phyloP scores from a whole-genome alignment of 2,888 invertebrate species.

The Drosophila barbarae region DNA sequence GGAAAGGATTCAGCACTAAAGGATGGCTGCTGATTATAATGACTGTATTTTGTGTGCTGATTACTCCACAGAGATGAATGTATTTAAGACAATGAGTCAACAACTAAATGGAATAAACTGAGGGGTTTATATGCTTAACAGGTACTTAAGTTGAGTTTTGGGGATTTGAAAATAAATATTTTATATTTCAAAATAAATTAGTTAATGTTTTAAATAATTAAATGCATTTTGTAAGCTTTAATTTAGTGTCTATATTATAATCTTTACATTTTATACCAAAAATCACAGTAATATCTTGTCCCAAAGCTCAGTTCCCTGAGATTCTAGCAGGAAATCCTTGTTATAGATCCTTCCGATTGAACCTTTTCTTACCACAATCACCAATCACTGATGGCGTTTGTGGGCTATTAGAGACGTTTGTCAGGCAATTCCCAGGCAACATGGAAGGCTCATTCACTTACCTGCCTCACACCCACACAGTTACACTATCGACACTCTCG shows the following conservation, averaged over 20 bases:
- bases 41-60: constrained; percentile 45
- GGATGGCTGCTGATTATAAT: constrained; percentile 41
- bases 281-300: too few species aligned
- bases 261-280: too few species aligned
- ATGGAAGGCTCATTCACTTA: constrained; percentile 35
- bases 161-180: not conserved
- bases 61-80: constrained; percentile 26
- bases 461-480: constrained; percentile 19
- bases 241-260: too few species aligned
- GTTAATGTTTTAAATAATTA: too few species aligned
- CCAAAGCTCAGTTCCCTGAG: not conserved
- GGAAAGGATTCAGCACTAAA: not conserved
- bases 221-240: too few species aligned
- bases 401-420: constrained; percentile 45
- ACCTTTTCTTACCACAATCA: constrained; percentile 5
- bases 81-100: constrained; percentile 30
- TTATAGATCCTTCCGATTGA: not conserved
- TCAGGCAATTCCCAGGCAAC: constrained; percentile 33
- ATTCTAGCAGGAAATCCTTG: not conserved
- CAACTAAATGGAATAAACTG: not conserved
- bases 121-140: too few species aligned
- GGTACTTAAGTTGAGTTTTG: not conserved
- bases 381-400: constrained; percentile 36
- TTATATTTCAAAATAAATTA: not conserved
- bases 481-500: constrained; percentile 14